Percentiles rank a stretch among this genome's conserved stretches.
phyloP scores from a whole-genome alignment of 1,140 invertebrate genomes.

The Pomacea maculata region DNA sequence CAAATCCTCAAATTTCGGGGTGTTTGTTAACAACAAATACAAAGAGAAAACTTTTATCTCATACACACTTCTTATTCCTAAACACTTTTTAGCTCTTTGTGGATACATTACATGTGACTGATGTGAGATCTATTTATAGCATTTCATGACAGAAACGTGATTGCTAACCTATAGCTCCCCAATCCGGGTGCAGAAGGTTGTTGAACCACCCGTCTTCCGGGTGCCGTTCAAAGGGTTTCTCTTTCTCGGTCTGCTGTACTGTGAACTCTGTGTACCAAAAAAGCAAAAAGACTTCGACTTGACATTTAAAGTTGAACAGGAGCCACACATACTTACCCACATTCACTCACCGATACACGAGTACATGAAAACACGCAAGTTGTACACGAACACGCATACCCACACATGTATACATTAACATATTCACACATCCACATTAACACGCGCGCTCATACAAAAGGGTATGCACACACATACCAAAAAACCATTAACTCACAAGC shows the following conservation, averaged over 20 bases:
- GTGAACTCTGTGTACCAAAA: too few relatives aligned
- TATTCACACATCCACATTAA: background rate
- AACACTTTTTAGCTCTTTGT: background rate
- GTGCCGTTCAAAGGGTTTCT: conserved; percentile 80
- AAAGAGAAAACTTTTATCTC: too few relatives aligned
- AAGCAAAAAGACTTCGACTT: too few relatives aligned
- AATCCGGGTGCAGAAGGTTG: conserved; percentile 95
- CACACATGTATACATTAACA: background rate
- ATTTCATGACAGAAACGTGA: background rate
- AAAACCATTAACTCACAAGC: background rate
- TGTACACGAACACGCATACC: background rate
- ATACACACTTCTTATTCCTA: too few relatives aligned
- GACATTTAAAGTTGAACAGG: too few relatives aligned
- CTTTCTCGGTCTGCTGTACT: background rate
- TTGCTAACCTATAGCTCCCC: conserved; percentile 82
- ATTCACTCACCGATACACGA: too few relatives aligned
- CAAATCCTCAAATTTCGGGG: too few relatives aligned
- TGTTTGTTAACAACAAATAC: too few relatives aligned
- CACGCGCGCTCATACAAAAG: background rate
- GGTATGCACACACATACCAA: background rate
- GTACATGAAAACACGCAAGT: background rate
- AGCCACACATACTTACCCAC: too few relatives aligned
- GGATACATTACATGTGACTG: too few relatives aligned
- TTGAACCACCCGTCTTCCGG: conserved; percentile 99
- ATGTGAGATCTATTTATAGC: background rate